Percentiles rank a stretch among this genome's conserved stretches.
These are phyloP conservation scores for Notechis scutatus DNA, from an alignment of 2,113 vertebrate species.

Conservation along the genomic window DNA sequence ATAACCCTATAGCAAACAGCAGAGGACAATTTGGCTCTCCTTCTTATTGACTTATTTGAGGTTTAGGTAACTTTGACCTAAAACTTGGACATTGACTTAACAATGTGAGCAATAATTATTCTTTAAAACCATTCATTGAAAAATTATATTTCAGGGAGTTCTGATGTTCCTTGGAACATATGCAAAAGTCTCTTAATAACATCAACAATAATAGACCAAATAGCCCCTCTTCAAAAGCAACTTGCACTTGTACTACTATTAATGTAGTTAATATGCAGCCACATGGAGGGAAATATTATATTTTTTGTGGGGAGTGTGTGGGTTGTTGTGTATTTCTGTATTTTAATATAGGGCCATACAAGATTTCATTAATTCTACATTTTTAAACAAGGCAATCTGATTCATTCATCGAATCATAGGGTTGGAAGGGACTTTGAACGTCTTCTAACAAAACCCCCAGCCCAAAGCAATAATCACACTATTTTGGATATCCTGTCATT, in stretches of 20 bases:
- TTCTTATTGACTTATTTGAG: not conserved
- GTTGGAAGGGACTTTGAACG: not conserved
- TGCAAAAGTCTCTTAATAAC: not conserved
- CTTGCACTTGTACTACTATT: not conserved
- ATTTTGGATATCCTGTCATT: not conserved
- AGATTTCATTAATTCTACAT: not conserved
- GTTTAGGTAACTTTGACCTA: conserved; percentile 17
- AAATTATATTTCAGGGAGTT: conserved; percentile 11
- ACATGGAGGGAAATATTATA: not conserved
- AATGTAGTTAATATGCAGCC: not conserved
- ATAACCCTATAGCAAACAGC: conserved; percentile 7
- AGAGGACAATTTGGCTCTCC: not conserved
- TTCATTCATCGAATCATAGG: not conserved
- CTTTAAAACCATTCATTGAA: conserved; percentile 28
- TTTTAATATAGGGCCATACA: not conserved
- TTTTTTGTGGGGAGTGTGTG: not conserved
- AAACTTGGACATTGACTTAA: not conserved
- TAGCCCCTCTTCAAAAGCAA: not conserved
- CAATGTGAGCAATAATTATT: not conserved
- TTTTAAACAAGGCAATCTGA: not conserved
- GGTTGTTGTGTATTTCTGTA: not conserved
- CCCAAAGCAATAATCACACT: not conserved
- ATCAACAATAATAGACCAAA: not conserved
- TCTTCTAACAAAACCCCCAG: not conserved
- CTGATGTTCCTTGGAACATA: not conserved